Evolutionary conservation across 92 coral and sea anemone genomes (phyloP), one percentile per base, ranked within the genome.

Genomic region (Phymanthus crucifer): DNA sequence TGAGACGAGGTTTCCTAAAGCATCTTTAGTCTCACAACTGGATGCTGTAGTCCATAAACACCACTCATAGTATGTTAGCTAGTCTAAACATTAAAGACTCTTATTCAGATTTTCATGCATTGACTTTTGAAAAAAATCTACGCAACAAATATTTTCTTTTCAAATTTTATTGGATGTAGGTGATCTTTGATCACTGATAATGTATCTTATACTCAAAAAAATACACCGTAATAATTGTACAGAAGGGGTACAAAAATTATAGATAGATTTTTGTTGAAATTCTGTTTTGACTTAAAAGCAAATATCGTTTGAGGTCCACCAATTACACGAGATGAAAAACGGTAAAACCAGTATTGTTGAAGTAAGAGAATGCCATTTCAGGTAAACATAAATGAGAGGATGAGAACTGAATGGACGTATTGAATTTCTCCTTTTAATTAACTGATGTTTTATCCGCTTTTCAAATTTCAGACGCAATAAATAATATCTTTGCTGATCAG

Each of bases 401-500:
- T 43, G 48, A 10, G 33, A 61, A 24, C 13, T 61, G 34, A 27
- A 27, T 61, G 34, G 13, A 61, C 34, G 68, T 8, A 61, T 27
- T 61, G 32, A 13, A 29, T 24, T 61, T 6, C 33, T 61, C 16
- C 36, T 61, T 34, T 27, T 29, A 27, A 61, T 61, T 61, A 27
- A 61, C 68, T 61, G 27, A 6, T 54, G 64, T 54, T 54, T 54
- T 21, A 54, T 54, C 64, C 64, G 64, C 64, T 54, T 54, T 54
- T 8, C 10, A 54, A 54, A 54, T 54, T 54, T 52, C 27, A 19
- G 7, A 19, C 3, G 9, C 21, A 54, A 54, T 54, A 54, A 21
- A 54, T 54, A 54, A 54, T 19, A 54, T 54, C 29, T 19, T n/a
- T 21, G 26, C 64, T 19, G 64, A 54, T 9, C 27, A 54, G 27